A percentile compares a stretch with the other conserved stretches of the same genome.
Conservation (phyloP, 2,113 vertebrate genomes). For the Nerophis lumbriciformis region DNA sequence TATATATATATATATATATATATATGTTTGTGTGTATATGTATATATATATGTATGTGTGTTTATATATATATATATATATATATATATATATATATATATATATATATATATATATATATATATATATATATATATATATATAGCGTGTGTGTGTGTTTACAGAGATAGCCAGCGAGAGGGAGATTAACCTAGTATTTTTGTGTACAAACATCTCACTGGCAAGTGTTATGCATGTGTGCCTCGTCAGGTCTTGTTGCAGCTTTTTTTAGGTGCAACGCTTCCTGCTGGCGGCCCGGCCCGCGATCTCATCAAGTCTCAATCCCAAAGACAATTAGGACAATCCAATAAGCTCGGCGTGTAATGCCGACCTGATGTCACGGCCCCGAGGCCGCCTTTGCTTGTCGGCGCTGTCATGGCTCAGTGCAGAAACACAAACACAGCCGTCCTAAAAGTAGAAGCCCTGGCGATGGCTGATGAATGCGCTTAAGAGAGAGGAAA, state of each 20-base stretch:
- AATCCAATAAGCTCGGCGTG: slow-evolving; percentile 66
- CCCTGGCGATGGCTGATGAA: slow-evolving; percentile 41
- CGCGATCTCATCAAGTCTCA: slow-evolving; percentile 60
- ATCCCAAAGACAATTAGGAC: slow-evolving; percentile 70
- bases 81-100: too few relatives aligned
- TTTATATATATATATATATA: too few relatives aligned
- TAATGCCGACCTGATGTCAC: slow-evolving; percentile 51
- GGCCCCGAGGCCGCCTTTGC: slow-evolving; percentile 30
- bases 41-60: too few relatives aligned
- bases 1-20: too few relatives aligned
- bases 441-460: slow-evolving; percentile 27
- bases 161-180: too few relatives aligned
- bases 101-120: too few relatives aligned
- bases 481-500: slow-evolving; percentile 59
- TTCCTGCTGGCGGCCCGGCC: slow-evolving; percentile 36
- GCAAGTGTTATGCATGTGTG: slow-evolving; percentile 22
- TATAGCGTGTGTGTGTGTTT: too few relatives aligned
- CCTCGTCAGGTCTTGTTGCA: slow-evolving; percentile 40
- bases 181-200: too few relatives aligned
- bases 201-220: neutral
- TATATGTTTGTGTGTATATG: too few relatives aligned
- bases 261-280: slow-evolving; percentile 38
- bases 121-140: too few relatives aligned
- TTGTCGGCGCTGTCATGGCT: slow-evolving; percentile 29
- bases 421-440: slow-evolving; percentile 33